Evolutionary conservation across 1,140 invertebrate species (phyloP), one percentile per base, ranked within the genome.

Genomic region (Ruditapes philippinarum): DNA sequence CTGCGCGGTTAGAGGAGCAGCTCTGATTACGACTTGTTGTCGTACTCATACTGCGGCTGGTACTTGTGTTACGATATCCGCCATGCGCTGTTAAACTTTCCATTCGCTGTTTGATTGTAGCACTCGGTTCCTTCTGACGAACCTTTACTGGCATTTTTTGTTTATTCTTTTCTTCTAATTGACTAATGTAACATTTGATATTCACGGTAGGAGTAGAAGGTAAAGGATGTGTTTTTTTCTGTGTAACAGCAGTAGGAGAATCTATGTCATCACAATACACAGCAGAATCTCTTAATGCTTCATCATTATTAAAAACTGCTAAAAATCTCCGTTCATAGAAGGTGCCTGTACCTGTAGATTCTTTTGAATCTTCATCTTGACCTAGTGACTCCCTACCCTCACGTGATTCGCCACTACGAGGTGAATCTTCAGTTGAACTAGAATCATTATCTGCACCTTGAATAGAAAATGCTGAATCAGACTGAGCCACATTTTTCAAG

Each of bases 391-490:
- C 31, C 9, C 12, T 62, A 7, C 38, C 31, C 22, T 68, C 60
- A 2, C 36, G 28, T 25, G 36, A 38, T 7, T 31, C 49, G 9
- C 42, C 45, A 57, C 45, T 49, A 31, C 62, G 57, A 2, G 87
- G 65, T 0, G 87, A 81, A 36, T 81, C 87, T 40, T 88, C 87
- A 17, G 87, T 51, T 17, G 87, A 73, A 74, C 87, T 88, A 31
- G n/a, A 51, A 62, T 87, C 84, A 14, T 62, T 54, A 12, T 88
- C 79, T 11, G 54, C 49, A 76, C 87, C 82, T 45, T 88, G 78
- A 36, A 88, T 82, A 14, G 87, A 88, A 73, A 88, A 88, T 42
- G 78, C 87, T 25, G 87, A 88, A 38, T 88, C 87, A 54, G 87
- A 81, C 49, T 88, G 87, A 14, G 60, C 45, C n/a, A 70, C 49